phyloP scores from a whole-genome alignment of 2,113 vertebrate genomes.

The Colinus virginianus region DNA sequence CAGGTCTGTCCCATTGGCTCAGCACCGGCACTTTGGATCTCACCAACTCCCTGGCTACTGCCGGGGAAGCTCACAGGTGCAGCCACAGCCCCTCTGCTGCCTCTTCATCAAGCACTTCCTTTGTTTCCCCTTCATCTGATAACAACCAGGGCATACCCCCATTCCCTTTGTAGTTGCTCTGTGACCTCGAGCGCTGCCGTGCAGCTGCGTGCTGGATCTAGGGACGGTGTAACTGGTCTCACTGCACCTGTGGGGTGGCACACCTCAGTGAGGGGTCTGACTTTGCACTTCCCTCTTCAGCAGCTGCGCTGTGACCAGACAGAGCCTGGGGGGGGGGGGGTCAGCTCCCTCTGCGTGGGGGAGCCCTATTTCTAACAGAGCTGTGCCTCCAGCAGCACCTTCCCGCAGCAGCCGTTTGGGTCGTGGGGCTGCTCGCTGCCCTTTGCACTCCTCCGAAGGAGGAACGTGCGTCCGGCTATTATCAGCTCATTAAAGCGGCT shows the following conservation, averaged over 20 bases:
- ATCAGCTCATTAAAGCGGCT: background rate
- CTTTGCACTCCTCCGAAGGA: fast-evolving
- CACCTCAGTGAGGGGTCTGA: background rate
- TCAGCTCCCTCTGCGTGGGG: fast-evolving
- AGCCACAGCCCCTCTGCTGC: background rate
- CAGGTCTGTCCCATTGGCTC: background rate
- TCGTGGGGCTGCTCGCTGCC: background rate
- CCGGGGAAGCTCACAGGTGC: background rate
- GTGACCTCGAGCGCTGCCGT: background rate
- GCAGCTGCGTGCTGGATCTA: fast-evolving
- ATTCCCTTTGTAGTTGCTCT: background rate
- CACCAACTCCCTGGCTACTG: background rate
- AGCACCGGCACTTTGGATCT: background rate
- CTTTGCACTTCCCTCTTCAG: background rate
- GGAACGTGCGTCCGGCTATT: background rate
- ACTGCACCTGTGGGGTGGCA: background rate
- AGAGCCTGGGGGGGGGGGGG: background rate
- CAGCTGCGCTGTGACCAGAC: background rate
- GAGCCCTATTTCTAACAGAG: background rate
- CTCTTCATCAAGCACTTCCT: background rate
- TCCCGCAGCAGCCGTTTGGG: background rate
- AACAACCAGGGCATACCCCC: background rate
- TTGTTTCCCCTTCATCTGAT: background rate
- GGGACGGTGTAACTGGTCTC: background rate
- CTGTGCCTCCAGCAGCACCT: background rate